Evolutionary conservation across 2,888 invertebrate genomes (phyloP), one percentile per base, ranked within the genome.

Genomic region (Crematogaster levior): DNA sequence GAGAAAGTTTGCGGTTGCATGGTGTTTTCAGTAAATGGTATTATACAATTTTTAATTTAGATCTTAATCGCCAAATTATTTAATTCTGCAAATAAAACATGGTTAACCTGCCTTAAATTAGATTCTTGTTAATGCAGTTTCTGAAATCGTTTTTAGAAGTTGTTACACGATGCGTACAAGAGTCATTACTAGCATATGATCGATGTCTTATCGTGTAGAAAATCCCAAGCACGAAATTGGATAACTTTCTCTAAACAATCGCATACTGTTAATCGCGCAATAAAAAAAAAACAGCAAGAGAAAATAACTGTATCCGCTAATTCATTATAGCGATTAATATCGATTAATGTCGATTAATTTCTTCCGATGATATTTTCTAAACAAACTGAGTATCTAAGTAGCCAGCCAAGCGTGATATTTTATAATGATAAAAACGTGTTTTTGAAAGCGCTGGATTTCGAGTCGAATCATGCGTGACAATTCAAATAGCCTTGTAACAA

Each of bases 221-320:
- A 68, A 68, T 43, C 18, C 9, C 60, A 18, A 4, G 4, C 24
- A 43, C 3, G 7, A 65, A 56, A 24, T 66, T 37, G 43, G 30
- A 40, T 60, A 43, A 74, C 74, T 81, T 81, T 81, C 73, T 63
- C 73, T 60, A 53, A 75, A 73, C 63, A 74, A 63, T 74, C 37
- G 10, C 34, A 61, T 24, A 30, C 27, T 46, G 61, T 73, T 70
- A 56, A 73, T 74, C 56, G 48, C n/a, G 12, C 46, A 46, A 63
- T 81, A 61, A 80, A 46, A 61, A 70, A 66, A 46, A 40, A 34
- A 48, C 12, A 18, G 43, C 46, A 68, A 72, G 82, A 72, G 72
- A 86, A 84, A 86, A 83, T 37, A 48, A 9, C 56, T 61, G 1
- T 21, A 43, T 60, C n/a, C 43, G 37, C 80, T 77, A 53, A 63